Conservation (phyloP, 2,888 invertebrate species). For the Parapristionchus giblindavisi region DNA sequence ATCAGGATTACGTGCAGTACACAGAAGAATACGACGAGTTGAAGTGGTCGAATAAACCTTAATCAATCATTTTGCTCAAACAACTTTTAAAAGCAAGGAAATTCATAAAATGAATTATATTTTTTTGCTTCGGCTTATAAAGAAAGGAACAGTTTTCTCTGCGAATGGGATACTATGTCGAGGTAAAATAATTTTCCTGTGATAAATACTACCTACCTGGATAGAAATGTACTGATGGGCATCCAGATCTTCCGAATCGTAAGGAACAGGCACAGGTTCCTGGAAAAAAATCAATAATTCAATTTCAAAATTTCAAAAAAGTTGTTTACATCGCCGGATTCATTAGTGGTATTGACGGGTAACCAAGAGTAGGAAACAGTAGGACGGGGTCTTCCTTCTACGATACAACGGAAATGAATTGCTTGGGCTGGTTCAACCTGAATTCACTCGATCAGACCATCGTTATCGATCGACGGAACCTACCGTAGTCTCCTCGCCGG, state of each 20-base stretch:
- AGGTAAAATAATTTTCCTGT: no score
- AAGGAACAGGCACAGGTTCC: conserved; percentile 64
- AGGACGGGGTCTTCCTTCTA: conserved; percentile 67
- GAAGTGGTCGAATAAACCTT: conserved; percentile 62
- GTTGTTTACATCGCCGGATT: conserved; percentile 53
- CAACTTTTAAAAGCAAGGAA: conserved; percentile 10
- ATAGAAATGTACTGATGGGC: conserved; percentile 63
- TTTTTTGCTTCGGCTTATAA: no score
- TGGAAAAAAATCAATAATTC: conserved; percentile 35
- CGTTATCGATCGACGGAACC: background rate
- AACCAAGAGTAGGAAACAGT: conserved; percentile 67
- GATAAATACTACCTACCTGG: no score
- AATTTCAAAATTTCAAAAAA: background rate
- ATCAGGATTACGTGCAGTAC: conserved; percentile 67
- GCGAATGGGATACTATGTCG: no score
- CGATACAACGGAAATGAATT: conserved; percentile 67
- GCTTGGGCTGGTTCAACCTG: conserved; percentile 64
- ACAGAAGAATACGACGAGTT: conserved; percentile 61
- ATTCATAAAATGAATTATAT: no score
- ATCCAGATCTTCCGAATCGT: conserved; percentile 50
- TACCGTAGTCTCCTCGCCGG: conserved; percentile 49
- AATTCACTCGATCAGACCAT: background rate
- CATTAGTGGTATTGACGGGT: conserved; percentile 59
- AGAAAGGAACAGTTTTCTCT: no score
- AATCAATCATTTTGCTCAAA: background rate